Conservation (phyloP, 2,888 invertebrate genomes). For the Troides oblongomaculatus region DNA sequence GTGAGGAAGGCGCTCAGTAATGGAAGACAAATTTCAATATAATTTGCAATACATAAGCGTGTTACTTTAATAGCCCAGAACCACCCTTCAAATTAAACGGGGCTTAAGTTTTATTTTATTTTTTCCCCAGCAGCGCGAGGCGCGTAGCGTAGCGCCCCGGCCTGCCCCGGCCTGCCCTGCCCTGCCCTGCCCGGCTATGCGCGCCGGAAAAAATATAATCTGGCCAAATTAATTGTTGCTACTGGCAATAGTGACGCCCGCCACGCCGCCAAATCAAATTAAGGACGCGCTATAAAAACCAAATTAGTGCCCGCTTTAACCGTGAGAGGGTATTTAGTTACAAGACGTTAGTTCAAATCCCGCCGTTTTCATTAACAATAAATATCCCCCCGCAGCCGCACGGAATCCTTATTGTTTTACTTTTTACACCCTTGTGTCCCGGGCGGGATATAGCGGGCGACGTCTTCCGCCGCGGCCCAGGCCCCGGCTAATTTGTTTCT, state of each 20-base stretch:
- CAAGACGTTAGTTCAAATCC: conserved; percentile 81
- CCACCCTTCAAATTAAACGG: conserved; percentile 81
- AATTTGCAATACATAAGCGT: conserved; percentile 82
- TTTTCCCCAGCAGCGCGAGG: conserved; percentile 71
- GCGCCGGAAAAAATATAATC: conserved; percentile 77
- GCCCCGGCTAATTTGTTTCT: conserved; percentile 75
- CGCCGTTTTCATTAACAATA: conserved; percentile 81
- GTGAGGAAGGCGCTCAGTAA: conserved; percentile 79
- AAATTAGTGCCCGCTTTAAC: conserved; percentile 81
- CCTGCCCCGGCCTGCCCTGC: conserved; percentile 33
- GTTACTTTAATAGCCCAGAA: conserved; percentile 82
- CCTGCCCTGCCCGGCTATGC: conserved; percentile 43
- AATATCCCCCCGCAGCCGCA: conserved; percentile 77
- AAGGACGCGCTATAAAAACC: conserved; percentile 81
- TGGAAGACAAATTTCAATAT: conserved; percentile 81
- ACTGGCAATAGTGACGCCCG: conserved; percentile 76
- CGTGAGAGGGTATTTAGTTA: conserved; percentile 80
- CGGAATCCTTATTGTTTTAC: conserved; percentile 79
- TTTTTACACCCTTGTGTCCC: conserved; percentile 80
- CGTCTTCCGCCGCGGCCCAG: conserved; percentile 62
- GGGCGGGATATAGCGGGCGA: conserved; percentile 63
- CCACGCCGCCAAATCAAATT: conserved; percentile 81
- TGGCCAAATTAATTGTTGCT: conserved; percentile 79
- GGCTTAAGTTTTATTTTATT: conserved; percentile 81
- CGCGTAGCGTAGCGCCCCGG: conserved; percentile 55